Base-by-base conservation (phyloP, 2,113 vertebrate genomes). In the Speoplatyrhinus poulsoni region DNA sequence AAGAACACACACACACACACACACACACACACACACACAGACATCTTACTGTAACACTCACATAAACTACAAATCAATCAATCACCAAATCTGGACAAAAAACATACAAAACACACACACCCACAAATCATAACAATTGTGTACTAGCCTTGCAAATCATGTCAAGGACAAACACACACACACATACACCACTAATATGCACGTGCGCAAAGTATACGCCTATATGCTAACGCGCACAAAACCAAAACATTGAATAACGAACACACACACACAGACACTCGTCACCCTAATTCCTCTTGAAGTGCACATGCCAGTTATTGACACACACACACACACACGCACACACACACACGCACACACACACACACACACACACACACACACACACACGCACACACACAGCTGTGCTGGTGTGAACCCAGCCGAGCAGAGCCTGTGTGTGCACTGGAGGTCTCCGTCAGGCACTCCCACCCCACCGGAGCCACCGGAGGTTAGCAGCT, bases 401-500 rank as follows among this genome's bases (percentile, higher is more conserved):
- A 75, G 72, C 82, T 84, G 77, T 82, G 77, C 79, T 72, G 73
- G 3, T 17, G 15, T 16, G 3, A 6, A 3, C 54, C 9, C 15
- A 55, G 69, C 62, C 61, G 3, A 8, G 62, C 77, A 32, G 72
- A 12, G 6, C 57, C 85, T 76, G n/a, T 3, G 80, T 67, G 82
- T 66, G 70, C 55, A 72, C 62, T 79, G 79, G 79, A 77, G 79
- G 82, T 80, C 79, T 32, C 52, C 55, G 62, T 16, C 70, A 77
- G 67, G 70, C 62, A 6, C 76, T 49, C 72, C 52, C 72, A 66
- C 26, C 26, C n/a, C 19, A 19, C 19, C 19, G 19, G 80, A 79
- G 65, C 70, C 57, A 60, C 63, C 54, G 71, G 50, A 46, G 75
- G 72, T 78, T 75, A 69, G 53, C 5, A 77, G 72, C 73, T 82